These are phyloP conservation scores for Trachelus stipa DNA, from an alignment of 2,888 invertebrate genomes.

Conservation along the genomic window DNA sequence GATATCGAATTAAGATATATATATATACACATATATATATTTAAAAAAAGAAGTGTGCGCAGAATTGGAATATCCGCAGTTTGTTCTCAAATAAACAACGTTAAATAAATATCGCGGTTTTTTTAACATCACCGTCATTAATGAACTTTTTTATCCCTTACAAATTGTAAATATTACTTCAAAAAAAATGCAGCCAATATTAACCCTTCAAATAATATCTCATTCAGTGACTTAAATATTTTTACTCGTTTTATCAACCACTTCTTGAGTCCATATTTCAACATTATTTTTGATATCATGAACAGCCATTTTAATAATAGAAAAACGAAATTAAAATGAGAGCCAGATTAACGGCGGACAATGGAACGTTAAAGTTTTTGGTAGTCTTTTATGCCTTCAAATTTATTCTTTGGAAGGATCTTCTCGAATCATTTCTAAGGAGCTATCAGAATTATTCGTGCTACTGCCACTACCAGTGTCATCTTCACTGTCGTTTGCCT, in stretches of 20 bases:
- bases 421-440: constrained; percentile 67
- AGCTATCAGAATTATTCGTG: constrained; percentile 67
- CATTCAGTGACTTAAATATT: background rate
- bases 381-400: background rate
- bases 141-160: background rate
- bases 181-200: background rate
- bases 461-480: constrained; percentile 66
- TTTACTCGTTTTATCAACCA: background rate
- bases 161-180: background rate
- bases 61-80: constrained; percentile 23
- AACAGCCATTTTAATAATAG: background rate
- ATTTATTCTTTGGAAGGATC: constrained; percentile 59
- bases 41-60: constrained; percentile 24
- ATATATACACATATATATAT: constrained; percentile 37
- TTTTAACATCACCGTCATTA: background rate
- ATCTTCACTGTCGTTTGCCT: constrained; percentile 59
- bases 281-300: background rate
- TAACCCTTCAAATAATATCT: background rate
- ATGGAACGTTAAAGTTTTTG: background rate
- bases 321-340: background rate
- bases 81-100: constrained; percentile 35
- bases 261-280: background rate
- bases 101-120: constrained; percentile 1
- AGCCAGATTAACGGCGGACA: background rate
- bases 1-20: constrained; percentile 8